Base-by-base conservation (phyloP, 2,113 vertebrate species). In the Calidris pygmaea region DNA sequence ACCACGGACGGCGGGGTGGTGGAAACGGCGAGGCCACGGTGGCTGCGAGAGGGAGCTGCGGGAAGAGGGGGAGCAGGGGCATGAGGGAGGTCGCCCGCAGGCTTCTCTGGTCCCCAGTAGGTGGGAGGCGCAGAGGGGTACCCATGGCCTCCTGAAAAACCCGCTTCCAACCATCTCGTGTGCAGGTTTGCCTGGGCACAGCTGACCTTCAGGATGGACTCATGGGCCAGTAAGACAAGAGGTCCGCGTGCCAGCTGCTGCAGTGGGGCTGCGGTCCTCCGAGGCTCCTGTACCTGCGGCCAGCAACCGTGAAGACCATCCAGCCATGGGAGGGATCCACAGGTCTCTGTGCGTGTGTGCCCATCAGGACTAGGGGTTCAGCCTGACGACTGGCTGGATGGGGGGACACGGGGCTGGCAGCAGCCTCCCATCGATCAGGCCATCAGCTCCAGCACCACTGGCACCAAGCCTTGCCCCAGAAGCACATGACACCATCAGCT, bases 81-180 rank as follows among this genome's bases (percentile, higher is more conserved):
- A 13, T 17, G 19, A 21, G 43, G n/a, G n/a, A 35, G 34, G 16
- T 3, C 5, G 18, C 59, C 27, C 21, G 48, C 39, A 2, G 58
- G 35, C 58, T 16, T 7, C 15, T 22, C 58, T 3, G 48, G 6
- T 9, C 39, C 41, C 50, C 41, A 1, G 50, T 2, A 3, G 2
- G 17, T 3, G 14, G 11, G 34, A 7, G 0, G 37, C 2, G 71
- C 71, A 12, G 50, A 39, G 5, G 24, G 79, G 70, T 7, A 2
- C n/a, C 20, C 1, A 1, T 1, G 18, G n/a, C 4, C 45, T 35
- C 30, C 3, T 2, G 34, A 11, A 37, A 30, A n/a, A 30, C 20
- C 52, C 2, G 0, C 12, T 23, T 16, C 29, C 89, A 3, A 0
- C 6, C 24, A 3, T 3, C 21, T 7, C 20, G 2, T 4, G 32